Evolutionary conservation across 2,888 invertebrate genomes (phyloP), one percentile per base, ranked within the genome.

Genomic region (Himalopsyche kuldschensis): DNA sequence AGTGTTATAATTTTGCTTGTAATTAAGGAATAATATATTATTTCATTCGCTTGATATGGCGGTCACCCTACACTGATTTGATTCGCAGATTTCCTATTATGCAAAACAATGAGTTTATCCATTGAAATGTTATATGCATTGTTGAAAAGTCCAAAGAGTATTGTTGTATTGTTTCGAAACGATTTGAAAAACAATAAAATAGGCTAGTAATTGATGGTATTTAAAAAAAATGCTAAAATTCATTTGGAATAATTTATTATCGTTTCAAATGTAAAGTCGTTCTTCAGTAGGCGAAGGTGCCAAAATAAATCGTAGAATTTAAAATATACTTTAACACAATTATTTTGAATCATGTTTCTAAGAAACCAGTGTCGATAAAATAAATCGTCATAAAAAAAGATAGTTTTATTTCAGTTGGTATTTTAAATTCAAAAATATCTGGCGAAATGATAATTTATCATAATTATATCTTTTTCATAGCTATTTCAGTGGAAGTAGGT

Each of bases 11-110:
- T n/a, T n/a, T n/a, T n/a, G n/a, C n/a, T n/a, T n/a, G n/a, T n/a
- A n/a, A n/a, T n/a, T n/a, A n/a, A n/a, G n/a, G n/a, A n/a, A n/a
- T n/a, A 41, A 15, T 15, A 41, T 15, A 15, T 41, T 41, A 15
- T 15, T 41, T 15, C 2, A 15, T 15, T 15, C 2, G 1, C 1
- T 15, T 41, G 20, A 20, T 20, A 55, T 24, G 2, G 20, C 55
- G 55, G 55, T 55, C 55, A 20, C 55, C 55, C 20, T 55, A 55
- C 20, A 55, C 55, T 55, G 55, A 55, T 55, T 55, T 55, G 55
- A 55, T 55, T 55, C 78, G 79, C 79, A 79, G 82, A 82, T 82
- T 79, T 78, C 79, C 79, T 82, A 79, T 82, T 82, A 82, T 82
- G 79, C 79, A 55, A 82, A 82, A 82, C 82, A 82, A 82, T 78